A percentile compares a stretch with the other conserved stretches of the same genome.
Conservation (phyloP, 2,113 vertebrate genomes). For the Protobothrops flavoviridis region DNA sequence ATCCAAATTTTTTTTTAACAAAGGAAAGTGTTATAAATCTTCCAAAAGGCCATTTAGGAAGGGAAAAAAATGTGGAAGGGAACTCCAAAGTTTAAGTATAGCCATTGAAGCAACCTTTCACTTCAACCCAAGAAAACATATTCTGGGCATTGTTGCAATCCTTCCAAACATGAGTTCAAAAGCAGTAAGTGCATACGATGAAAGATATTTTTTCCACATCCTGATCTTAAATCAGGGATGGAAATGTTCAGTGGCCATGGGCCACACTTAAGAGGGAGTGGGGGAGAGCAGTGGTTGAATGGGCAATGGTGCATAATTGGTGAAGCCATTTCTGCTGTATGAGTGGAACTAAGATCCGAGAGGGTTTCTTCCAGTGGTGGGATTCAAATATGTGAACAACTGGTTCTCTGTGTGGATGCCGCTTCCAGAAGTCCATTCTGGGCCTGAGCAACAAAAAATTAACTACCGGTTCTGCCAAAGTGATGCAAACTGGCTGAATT, state of each 20-base stretch:
- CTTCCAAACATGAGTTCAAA: background rate
- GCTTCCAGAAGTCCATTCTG: no score
- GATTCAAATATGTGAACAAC: no score
- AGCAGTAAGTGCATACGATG: background rate
- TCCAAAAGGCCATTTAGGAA: background rate
- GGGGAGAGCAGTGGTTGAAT: background rate
- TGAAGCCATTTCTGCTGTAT: background rate
- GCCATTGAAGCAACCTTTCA: background rate
- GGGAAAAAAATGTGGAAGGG: background rate
- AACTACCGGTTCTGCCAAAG: no score
- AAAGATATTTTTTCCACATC: background rate
- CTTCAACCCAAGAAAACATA: background rate
- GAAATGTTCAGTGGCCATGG: background rate
- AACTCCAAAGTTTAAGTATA: background rate
- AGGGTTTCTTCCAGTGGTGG: background rate
- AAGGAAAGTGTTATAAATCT: background rate
- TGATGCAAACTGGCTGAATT: no score
- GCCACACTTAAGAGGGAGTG: background rate
- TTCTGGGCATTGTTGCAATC: background rate
- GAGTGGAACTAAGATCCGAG: background rate
- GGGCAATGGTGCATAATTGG: background rate
- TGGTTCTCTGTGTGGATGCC: no score
- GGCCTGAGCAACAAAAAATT: no score
- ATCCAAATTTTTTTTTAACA: background rate
- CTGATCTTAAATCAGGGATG: background rate